Percentiles rank a stretch among this genome's conserved stretches.
phyloP scores from a whole-genome alignment of 2,888 invertebrate species.

The Sisyra terminalis region DNA sequence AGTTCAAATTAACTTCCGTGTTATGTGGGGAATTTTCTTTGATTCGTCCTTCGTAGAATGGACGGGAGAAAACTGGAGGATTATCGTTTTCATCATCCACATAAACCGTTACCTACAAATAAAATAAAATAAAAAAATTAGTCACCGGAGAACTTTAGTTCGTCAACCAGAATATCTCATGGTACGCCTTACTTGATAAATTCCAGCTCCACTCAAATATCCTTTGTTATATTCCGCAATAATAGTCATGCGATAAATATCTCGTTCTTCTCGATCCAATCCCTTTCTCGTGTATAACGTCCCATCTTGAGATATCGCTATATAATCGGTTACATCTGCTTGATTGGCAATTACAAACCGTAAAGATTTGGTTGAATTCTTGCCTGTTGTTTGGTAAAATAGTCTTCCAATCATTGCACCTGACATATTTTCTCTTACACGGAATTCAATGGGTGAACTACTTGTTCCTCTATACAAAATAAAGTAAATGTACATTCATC shows the following conservation, averaged over 20 bases:
- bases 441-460: conserved; percentile 54
- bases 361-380: conserved; percentile 29
- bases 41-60: conserved; percentile 58
- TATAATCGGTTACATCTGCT: conserved; percentile 62
- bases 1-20: conserved; percentile 51
- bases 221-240: conserved; percentile 64
- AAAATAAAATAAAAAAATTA: conserved; percentile 6
- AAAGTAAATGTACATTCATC: conserved; percentile 7
- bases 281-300: conserved; percentile 60
- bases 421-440: conserved; percentile 57
- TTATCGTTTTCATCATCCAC: conserved; percentile 83
- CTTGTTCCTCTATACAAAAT: conserved; percentile 40
- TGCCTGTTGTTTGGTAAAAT: conserved; percentile 35
- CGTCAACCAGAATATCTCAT: too few relatives aligned
- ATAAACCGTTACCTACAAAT: conserved; percentile 39
- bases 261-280: conserved; percentile 58
- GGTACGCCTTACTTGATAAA: conserved; percentile 45
- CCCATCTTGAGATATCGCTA: conserved; percentile 62
- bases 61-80: conserved; percentile 57
- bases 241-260: conserved; percentile 58
- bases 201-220: conserved; percentile 45
- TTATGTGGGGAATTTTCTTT: conserved; percentile 57
- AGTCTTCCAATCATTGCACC: conserved; percentile 59
- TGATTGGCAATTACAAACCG: conserved; percentile 69
- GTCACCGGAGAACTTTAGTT: too few relatives aligned